Evolutionary conservation across 2,113 vertebrate species (phyloP).

Genomic region (Anguilla rostrata): DNA sequence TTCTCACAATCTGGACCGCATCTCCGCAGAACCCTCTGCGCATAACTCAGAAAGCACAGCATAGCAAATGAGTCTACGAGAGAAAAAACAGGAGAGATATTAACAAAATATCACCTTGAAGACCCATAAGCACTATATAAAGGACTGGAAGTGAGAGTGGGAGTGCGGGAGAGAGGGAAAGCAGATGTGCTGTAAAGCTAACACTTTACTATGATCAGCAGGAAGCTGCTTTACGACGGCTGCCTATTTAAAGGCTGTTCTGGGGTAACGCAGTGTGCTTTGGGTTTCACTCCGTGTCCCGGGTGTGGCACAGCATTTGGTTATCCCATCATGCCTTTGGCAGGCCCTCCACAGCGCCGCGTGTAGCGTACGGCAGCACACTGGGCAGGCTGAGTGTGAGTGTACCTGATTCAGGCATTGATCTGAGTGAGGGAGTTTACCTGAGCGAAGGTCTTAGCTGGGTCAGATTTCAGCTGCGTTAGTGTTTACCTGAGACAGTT

Average conservation of each 20-base stretch:
- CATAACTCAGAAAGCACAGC: background rate
- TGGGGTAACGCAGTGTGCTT: background rate
- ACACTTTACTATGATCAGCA: background rate
- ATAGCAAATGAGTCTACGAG: background rate
- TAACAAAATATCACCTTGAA: slow-evolving; percentile 5
- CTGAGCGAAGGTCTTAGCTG: too few relatives aligned
- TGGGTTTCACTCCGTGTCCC: background rate
- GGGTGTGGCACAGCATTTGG: background rate
- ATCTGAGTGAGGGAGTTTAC: background rate
- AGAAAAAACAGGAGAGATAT: background rate
- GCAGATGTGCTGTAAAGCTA: background rate
- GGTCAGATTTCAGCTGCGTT: too few relatives aligned
- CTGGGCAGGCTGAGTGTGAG: too few relatives aligned
- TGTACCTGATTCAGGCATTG: too few relatives aligned
- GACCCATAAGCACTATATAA: slow-evolving; percentile 7
- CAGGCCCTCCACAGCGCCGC: background rate
- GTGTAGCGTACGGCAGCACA: background rate
- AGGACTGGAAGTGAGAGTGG: background rate
- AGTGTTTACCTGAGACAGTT: background rate
- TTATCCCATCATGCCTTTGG: slow-evolving; percentile 4
- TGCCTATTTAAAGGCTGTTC: background rate
- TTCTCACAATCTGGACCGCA: background rate
- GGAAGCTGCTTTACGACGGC: background rate
- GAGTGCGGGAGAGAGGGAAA: background rate
- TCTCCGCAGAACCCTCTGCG: background rate